Base-by-base conservation (phyloP, 2,888 invertebrate genomes). In the Cynaeus angustus region DNA sequence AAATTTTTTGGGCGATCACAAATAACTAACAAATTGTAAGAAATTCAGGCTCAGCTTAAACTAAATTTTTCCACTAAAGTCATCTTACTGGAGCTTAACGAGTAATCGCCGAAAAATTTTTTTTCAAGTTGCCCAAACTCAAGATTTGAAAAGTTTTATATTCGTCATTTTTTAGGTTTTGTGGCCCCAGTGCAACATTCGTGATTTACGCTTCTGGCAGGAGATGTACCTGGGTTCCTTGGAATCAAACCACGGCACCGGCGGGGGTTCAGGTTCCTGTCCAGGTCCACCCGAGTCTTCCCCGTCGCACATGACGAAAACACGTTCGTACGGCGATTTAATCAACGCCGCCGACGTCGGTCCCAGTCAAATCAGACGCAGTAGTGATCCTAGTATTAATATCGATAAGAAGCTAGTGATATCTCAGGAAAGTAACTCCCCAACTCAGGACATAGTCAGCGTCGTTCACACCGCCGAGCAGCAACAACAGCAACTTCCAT, bases 241-340 rank as follows among this genome's bases (percentile, higher is more conserved):
- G 77, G 84, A 83, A 74, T 77, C 76, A n/a, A 80, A 82, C 74
- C 80, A 78, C 55, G 78, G 73, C 61, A 70, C 76, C 0, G 81
- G 82, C 52, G 81, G 80, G 48, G 83, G 84, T 72, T 77, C 82
- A 3, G 78, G 78, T 12, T 76, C 79, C 48, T 77, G 75, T 79
- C 80, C 75, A 74, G 82, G 82, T 74, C 82, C 84, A n/a, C 78
- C 85, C 77, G 90, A 89, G 55, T 48, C 68, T 70, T 73, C 78
- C 26, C 77, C 80, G 0, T 76, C 79, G 48, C 79, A 80, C 71
- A 91, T 94, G 91, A 91, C 91, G 0, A 95, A 95, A 83, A 95
- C 95, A 14, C 88, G 95, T 77, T 96, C 96, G 0, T 95, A 94
- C 83, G 95, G 95, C 73, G 94, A 96, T 84, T 86, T 96, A 66